These are phyloP conservation scores for Dendrocopos noguchii DNA, from an alignment of 2,113 vertebrate species.

Conservation along the genomic window DNA sequence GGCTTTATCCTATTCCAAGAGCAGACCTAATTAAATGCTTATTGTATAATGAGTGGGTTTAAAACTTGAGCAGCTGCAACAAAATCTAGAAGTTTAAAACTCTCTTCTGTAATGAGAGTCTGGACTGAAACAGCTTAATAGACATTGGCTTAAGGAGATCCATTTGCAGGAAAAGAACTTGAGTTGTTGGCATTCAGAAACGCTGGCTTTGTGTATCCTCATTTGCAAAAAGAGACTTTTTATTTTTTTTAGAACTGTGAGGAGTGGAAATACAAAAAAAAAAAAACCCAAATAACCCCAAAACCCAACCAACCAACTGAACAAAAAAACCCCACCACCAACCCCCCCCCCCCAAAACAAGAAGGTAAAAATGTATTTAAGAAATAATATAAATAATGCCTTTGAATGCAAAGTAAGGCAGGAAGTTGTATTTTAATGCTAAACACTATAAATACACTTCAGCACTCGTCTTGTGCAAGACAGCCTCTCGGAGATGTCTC, in stretches of 20 bases:
- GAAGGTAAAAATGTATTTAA: neutral
- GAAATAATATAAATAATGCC: neutral
- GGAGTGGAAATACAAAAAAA: neutral
- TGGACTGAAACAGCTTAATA: neutral
- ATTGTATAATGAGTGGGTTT: neutral
- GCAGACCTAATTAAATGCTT: conserved; percentile 16
- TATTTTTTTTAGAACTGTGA: neutral
- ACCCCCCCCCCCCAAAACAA: too few relatives aligned
- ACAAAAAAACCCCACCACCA: too few relatives aligned
- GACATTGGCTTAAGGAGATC: neutral
- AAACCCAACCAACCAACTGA: too few relatives aligned
- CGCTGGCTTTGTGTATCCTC: neutral
- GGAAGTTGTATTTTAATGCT: neutral
- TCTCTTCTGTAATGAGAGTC: neutral
- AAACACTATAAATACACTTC: neutral
- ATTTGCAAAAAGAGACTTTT: accelerated
- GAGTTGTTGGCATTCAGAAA: neutral
- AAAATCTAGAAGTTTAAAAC: conserved; percentile 26
- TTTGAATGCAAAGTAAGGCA: neutral
- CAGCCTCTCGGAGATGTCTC: neutral
- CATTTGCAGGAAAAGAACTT: neutral
- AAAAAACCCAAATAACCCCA: neutral
- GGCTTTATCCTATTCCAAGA: neutral
- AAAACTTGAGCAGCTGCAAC: neutral
- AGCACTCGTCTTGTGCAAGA: neutral